Evolutionary conservation across 2,797 vertebrate genomes (phyloP).

Genomic region (Vireo griseus): DNA sequence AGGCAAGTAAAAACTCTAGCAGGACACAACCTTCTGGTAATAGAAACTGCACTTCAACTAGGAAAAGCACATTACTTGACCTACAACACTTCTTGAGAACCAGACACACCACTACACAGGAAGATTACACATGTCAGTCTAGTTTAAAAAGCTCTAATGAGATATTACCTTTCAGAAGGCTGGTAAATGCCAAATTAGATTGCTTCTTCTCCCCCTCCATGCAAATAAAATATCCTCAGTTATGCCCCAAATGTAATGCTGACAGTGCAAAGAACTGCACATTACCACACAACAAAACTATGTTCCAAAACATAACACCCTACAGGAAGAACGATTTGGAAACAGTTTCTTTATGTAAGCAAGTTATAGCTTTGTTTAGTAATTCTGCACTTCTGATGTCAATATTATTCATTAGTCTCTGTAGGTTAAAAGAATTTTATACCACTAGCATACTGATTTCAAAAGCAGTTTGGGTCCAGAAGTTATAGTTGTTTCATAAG

Average conservation of each 20-base stretch:
- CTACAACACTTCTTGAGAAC: background rate
- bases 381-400: slow-evolving; percentile 26
- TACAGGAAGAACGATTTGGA: slow-evolving; percentile 41
- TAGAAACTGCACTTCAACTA: background rate
- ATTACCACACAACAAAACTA: slow-evolving; percentile 31
- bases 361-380: slow-evolving; percentile 29
- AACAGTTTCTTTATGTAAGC: slow-evolving; percentile 8
- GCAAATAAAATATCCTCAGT: background rate
- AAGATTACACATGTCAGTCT: background rate
- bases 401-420: slow-evolving; percentile 41
- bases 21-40: background rate
- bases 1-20: background rate
- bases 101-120: background rate
- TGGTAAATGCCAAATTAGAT: background rate
- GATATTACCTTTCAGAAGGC: background rate
- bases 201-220: background rate
- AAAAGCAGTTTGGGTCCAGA: background rate
- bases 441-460: background rate
- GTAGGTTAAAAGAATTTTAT: slow-evolving; percentile 6
- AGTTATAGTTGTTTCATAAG: background rate
- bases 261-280: background rate
- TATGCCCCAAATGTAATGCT: background rate
- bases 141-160: slow-evolving; percentile 3
- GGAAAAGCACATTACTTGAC: background rate
- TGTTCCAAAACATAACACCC: slow-evolving; percentile 26